phyloP scores from a whole-genome alignment of 2,888 invertebrate species.

The Laspeyria flexula region DNA sequence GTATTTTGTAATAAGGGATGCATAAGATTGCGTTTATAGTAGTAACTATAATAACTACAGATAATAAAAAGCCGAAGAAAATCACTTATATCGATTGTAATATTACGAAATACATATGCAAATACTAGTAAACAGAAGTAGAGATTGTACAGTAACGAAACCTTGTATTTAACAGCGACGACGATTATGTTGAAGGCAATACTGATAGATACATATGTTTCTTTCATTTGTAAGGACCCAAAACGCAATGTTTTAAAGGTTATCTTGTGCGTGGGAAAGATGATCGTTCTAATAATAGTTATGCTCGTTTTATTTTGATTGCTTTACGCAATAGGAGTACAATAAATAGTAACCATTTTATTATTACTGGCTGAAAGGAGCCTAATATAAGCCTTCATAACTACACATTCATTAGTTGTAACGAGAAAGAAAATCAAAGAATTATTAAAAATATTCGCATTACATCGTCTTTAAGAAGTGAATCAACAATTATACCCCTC shows the following conservation, averaged over 20 bases:
- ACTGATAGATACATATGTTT: neutral
- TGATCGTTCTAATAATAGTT: neutral
- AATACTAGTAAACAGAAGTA: constrained; percentile 29
- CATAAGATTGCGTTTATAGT: no score
- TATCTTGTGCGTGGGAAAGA: neutral
- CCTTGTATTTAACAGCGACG: constrained; percentile 39
- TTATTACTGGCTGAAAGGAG: no score
- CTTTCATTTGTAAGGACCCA: neutral
- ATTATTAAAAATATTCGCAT: no score
- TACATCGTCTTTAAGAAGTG: no score
- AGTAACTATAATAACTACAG: neutral
- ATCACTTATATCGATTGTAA: constrained; percentile 25
- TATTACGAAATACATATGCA: no score
- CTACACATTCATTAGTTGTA: no score
- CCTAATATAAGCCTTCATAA: no score
- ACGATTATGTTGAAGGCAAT: constrained; percentile 31
- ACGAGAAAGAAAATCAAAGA: no score
- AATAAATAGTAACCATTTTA: neutral
- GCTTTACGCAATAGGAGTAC: neutral
- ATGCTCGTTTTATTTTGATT: neutral
- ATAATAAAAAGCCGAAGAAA: constrained; percentile 3
- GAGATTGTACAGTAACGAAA: constrained; percentile 36
- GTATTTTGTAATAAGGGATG: no score
- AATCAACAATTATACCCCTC: no score
- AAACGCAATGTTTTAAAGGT: constrained; percentile 1